Percentiles rank a stretch among this genome's conserved stretches.
Evolutionary conservation across 2,888 invertebrate genomes (phyloP).

Genomic region (Palloptera scutellata): DNA sequence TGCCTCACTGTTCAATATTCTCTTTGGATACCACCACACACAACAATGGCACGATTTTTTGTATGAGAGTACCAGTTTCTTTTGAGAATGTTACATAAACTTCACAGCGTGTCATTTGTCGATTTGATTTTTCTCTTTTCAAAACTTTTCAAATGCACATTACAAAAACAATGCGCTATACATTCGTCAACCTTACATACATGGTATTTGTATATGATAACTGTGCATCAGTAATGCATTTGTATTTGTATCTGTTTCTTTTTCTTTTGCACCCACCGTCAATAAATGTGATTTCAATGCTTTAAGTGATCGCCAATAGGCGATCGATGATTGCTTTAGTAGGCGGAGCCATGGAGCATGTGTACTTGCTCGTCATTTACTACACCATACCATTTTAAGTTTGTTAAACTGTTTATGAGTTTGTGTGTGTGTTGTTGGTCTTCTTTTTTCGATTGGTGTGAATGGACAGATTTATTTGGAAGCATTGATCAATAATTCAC

Average conservation of each 20-base stretch:
- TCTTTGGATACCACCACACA: no score
- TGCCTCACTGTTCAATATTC: slow-evolving; percentile 1
- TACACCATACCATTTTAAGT: background rate
- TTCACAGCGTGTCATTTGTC: slow-evolving; percentile 13
- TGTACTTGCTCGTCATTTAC: background rate
- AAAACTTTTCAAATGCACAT: background rate
- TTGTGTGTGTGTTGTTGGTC: no score
- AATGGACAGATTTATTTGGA: no score
- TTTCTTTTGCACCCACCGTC: slow-evolving; percentile 13
- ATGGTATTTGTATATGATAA: background rate
- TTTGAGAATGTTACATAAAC: slow-evolving; percentile 11
- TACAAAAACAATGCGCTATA: no score
- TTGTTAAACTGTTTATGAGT: no score
- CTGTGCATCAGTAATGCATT: no score
- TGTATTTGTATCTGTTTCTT: background rate
- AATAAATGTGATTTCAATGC: background rate
- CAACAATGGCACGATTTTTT: slow-evolving; percentile 14
- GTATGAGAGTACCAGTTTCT: background rate
- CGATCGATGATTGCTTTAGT: slow-evolving; percentile 14
- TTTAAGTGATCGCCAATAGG: slow-evolving; percentile 23
- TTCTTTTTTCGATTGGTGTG: no score
- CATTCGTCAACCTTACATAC: no score
- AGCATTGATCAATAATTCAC: no score
- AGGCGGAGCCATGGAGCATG: slow-evolving; percentile 14
- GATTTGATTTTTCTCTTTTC: background rate